Conservation (phyloP, 1,140 invertebrate species). For the Cotesia vestalis region DNA sequence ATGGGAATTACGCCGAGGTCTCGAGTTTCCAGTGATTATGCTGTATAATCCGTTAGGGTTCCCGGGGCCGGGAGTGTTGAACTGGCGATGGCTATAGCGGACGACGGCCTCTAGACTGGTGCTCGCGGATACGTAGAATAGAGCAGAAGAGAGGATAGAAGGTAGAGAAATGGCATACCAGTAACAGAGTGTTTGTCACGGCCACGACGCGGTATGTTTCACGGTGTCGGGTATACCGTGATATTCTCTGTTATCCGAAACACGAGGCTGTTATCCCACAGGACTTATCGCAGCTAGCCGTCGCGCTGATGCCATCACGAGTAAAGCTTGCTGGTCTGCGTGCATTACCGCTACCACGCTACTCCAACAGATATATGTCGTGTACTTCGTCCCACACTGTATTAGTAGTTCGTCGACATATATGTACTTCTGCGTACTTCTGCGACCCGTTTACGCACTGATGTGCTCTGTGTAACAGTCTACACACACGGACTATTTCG, state of each 20-base stretch:
- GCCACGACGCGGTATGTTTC: slow-evolving; percentile 46
- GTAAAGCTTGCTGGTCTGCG: not conserved
- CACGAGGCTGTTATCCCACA: slow-evolving; percentile 64
- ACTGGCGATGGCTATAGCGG: not conserved
- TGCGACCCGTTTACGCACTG: too few species aligned
- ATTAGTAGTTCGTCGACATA: not conserved
- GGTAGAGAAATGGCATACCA: slow-evolving; percentile 16
- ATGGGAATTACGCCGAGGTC: slow-evolving; percentile 55
- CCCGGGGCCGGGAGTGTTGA: slow-evolving; percentile 5
- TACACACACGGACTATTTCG: not conserved
- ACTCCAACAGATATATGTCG: not conserved
- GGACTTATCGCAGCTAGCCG: slow-evolving; percentile 49
- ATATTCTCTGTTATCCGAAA: slow-evolving; percentile 65
- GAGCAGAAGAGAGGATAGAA: not conserved
- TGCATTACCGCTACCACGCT: too few species aligned
- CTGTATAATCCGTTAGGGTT: slow-evolving; percentile 56
- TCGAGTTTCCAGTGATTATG: slow-evolving; percentile 63
- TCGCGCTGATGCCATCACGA: slow-evolving; percentile 31
- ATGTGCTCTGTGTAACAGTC: not conserved
- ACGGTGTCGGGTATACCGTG: slow-evolving; percentile 60
- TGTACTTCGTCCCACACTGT: not conserved
- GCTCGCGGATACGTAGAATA: not conserved
- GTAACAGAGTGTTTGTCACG: slow-evolving; percentile 57
- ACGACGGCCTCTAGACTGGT: slow-evolving; percentile 13
- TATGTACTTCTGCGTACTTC: not conserved